These are phyloP conservation scores for Petrolisthes cinctipes DNA, from an alignment of 2,888 invertebrate species.

Conservation along the genomic window DNA sequence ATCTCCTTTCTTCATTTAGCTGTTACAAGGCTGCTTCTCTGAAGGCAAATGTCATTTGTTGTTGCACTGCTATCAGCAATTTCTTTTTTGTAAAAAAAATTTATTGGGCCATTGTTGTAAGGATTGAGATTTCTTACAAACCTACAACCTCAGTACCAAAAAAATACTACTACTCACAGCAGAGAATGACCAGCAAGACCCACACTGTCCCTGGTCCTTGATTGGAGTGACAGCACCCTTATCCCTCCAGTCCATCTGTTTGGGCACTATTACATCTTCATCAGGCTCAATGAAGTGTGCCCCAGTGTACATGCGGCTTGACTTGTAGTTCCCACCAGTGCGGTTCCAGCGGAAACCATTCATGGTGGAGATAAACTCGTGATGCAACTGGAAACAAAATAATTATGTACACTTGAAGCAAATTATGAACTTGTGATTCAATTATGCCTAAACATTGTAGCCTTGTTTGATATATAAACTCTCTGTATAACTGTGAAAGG, in stretches of 20 bases:
- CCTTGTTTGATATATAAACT: too few relatives aligned
- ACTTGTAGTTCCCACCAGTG: slow-evolving; percentile 35
- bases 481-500: too few relatives aligned
- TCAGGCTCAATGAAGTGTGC: slow-evolving; percentile 57
- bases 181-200: slow-evolving; percentile 75
- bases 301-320: slow-evolving; percentile 34
- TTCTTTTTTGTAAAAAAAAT: too few relatives aligned
- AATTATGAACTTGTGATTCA: too few relatives aligned
- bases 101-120: too few relatives aligned
- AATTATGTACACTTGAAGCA: background rate
- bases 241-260: slow-evolving; percentile 69
- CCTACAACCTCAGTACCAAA: background rate
- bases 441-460: too few relatives aligned
- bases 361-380: slow-evolving; percentile 61
- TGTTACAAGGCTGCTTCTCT: too few relatives aligned
- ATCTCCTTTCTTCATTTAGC: too few relatives aligned
- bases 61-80: too few relatives aligned
- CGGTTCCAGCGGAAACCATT: slow-evolving; percentile 57
- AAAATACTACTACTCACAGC: slow-evolving; percentile 66
- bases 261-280: slow-evolving; percentile 67
- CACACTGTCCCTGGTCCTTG: slow-evolving; percentile 72
- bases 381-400: slow-evolving; percentile 70
- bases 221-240: slow-evolving; percentile 70
- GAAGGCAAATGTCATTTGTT: too few relatives aligned
- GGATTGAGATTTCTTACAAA: background rate